Evolutionary conservation across 2,113 vertebrate genomes (phyloP).

Genomic region (Colistium nudipinnis): DNA sequence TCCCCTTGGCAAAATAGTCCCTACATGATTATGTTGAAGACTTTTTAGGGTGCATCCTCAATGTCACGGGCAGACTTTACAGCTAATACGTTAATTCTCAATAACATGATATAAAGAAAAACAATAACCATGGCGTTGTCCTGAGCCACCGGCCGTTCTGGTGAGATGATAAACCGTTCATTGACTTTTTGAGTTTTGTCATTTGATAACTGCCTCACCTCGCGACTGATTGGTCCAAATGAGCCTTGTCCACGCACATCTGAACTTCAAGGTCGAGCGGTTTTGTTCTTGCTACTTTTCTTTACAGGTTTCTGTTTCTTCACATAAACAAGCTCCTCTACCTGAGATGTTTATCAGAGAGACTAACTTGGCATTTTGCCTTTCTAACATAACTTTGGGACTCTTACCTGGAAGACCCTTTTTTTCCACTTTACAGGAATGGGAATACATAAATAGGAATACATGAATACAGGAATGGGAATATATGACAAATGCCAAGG

Average conservation of each 20-base stretch:
- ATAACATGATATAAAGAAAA: slow-evolving; percentile 38
- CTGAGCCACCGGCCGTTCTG: slow-evolving; percentile 45
- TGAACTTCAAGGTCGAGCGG: slow-evolving; percentile 25
- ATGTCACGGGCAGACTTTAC: slow-evolving; percentile 58
- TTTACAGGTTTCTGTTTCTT: slow-evolving; percentile 45
- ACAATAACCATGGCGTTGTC: slow-evolving; percentile 30
- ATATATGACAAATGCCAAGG: slow-evolving; percentile 63
- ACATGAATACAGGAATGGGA: slow-evolving; percentile 39
- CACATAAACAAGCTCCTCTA: slow-evolving; percentile 40
- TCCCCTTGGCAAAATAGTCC: slow-evolving; percentile 35
- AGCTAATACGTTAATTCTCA: slow-evolving; percentile 58
- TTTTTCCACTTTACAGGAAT: slow-evolving; percentile 26
- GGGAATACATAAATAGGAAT: slow-evolving; percentile 50
- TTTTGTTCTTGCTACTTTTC: slow-evolving; percentile 46
- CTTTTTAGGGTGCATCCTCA: slow-evolving; percentile 43
- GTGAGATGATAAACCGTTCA: slow-evolving; percentile 44
- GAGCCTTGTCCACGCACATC: slow-evolving; percentile 17
- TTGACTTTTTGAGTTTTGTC: slow-evolving; percentile 57
- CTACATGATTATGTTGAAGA: slow-evolving; percentile 46
- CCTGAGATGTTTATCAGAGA: slow-evolving; percentile 42
- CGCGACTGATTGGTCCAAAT: not conserved
- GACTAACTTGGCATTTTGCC: slow-evolving; percentile 45
- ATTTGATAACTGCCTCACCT: slow-evolving; percentile 46
- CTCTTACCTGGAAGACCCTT: slow-evolving; percentile 20
- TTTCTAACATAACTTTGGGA: slow-evolving; percentile 51